phyloP scores from a whole-genome alignment of 2,113 vertebrate species.

The Stomatorhinus ivindoensis region DNA sequence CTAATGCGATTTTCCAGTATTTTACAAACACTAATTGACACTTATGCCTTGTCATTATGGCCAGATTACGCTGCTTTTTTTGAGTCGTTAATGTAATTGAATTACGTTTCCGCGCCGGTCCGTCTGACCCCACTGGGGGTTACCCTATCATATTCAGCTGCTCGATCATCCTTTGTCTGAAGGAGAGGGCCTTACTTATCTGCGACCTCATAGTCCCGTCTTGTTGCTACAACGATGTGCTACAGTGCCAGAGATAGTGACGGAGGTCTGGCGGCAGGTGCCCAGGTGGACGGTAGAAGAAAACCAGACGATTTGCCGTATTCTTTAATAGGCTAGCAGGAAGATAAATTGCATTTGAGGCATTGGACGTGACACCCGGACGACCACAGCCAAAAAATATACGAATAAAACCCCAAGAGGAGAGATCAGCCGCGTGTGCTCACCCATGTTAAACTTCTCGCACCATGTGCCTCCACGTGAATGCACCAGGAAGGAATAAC shows the following conservation, averaged over 20 bases:
- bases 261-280: neutral
- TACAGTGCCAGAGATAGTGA: neutral
- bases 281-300: neutral
- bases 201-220: neutral
- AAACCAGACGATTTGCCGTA: neutral
- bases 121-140: neutral
- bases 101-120: neutral
- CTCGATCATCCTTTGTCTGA: neutral
- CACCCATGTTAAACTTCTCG: neutral
- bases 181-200: neutral
- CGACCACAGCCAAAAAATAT: neutral
- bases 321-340: neutral
- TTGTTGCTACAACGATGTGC: neutral
- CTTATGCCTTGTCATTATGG: neutral
- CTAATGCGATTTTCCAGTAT: slow-evolving; percentile 1
- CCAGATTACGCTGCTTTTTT: neutral
- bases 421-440: neutral
- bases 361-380: slow-evolving; percentile 1
- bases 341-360: slow-evolving; percentile 1
- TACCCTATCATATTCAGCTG: neutral
- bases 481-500: neutral
- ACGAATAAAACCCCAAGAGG: neutral
- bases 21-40: slow-evolving; percentile 6
- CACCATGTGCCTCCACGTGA: neutral
- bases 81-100: neutral